Base-by-base conservation (phyloP, 1,140 invertebrate genomes). In the Papilio helenus region DNA sequence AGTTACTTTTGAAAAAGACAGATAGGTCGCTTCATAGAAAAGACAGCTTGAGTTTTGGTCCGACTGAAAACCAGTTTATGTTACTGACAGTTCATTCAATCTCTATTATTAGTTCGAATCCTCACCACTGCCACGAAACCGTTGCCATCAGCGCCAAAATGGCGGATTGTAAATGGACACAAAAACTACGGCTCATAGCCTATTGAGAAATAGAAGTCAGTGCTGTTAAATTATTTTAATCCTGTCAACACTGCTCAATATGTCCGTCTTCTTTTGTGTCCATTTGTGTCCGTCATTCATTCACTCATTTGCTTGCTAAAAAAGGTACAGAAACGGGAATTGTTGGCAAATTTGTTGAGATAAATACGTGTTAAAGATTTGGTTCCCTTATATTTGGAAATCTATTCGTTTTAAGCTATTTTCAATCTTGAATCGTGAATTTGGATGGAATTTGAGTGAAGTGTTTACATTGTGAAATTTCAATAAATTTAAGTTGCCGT, bases 281-380 rank as follows among this genome's bases (percentile, higher is more conserved):
- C 85, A 85, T 84, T 87, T 86, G 85, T 86, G 82, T 88, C 89
- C 85, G 85, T 90, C 90, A 89, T 90, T 93, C 90, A 91, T 91
- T 92, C 90, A 92, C 90, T 93, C 89, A 89, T 89, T 92, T 89
- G 84, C 85, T 89, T 91, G 88, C 86, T 93, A 92, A 91, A 92
- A 90, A 92, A 92, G 89, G 88, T 88, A 86, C 81, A 88, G 89
- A 90, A 92, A 89, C 88, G 86, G 89, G 88, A 92, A 93, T 89
- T 92, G 90, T 94, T 93, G 91, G 92, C 92, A 94, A 93, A 92
- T 93, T 91, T 87, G 79, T 87, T 86, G 83, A 87, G 88, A 90
- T 90, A 92, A 92, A 89, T 92, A 90, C 90, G 89, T 92, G 90
- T 86, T 92, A 90, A 88, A 84, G 72, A 82, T 88, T 85, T 85